Percentiles rank a stretch among this genome's conserved stretches.
These are phyloP conservation scores for Acrocephalus scirpaceus DNA, from an alignment of 2,797 vertebrate species.

Conservation along the genomic window DNA sequence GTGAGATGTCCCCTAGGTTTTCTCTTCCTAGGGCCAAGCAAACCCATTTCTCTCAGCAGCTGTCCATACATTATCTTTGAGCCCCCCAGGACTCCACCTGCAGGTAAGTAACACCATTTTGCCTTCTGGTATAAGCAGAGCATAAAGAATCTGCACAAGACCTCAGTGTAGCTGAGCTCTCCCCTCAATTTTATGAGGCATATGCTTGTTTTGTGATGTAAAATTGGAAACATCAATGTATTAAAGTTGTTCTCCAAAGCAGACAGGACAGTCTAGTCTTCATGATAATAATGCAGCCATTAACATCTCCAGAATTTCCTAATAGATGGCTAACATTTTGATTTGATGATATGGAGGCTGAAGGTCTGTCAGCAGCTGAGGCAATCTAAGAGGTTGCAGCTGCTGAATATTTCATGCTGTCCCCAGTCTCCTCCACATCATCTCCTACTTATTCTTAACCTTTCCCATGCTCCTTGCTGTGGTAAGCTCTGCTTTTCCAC, in stretches of 20 bases:
- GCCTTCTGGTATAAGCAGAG: not conserved
- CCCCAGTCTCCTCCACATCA: not conserved
- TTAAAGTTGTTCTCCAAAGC: not conserved
- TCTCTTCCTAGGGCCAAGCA: not conserved
- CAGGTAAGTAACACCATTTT: not conserved
- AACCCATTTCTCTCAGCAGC: rapidly evolving
- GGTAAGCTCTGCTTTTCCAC: slow-evolving; percentile 46
- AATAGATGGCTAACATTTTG: not conserved
- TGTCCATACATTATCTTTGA: not conserved
- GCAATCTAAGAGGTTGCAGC: slow-evolving; percentile 5
- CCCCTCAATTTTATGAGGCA: not conserved
- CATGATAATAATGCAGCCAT: not conserved
- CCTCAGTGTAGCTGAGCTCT: not conserved
- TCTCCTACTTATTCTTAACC: slow-evolving; percentile 38
- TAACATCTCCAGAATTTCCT: not conserved
- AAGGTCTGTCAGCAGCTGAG: not conserved
- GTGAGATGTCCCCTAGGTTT: not conserved
- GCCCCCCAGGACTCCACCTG: not conserved
- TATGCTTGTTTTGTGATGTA: not conserved
- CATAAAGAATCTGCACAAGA: not conserved
- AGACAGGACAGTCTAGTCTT: not conserved
- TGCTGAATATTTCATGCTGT: slow-evolving; percentile 24
- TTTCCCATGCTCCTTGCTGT: slow-evolving; percentile 50
- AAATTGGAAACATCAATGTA: not conserved
- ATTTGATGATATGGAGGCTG: not conserved